A percentile compares a stretch with the other conserved stretches of the same genome.
Conservation (phyloP, 2,113 vertebrate species). For the Chlamydotis undulata region DNA sequence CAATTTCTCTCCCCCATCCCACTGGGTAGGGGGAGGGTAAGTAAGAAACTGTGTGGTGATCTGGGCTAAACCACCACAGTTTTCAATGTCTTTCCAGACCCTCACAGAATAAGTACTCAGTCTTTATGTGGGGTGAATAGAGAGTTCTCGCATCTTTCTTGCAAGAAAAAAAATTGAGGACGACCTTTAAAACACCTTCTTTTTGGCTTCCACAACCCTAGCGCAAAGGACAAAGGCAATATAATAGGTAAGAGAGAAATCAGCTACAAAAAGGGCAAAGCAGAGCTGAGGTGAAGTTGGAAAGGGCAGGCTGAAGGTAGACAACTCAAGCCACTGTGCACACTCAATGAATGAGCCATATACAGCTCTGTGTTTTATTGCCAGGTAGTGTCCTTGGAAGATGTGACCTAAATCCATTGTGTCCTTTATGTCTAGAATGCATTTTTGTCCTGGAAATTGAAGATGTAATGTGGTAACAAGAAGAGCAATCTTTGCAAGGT, state of each 20-base stretch:
- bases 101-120: not conserved
- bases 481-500: not conserved
- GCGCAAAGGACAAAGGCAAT: not conserved
- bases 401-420: not conserved
- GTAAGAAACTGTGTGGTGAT: no score
- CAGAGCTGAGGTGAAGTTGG: not conserved
- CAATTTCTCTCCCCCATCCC: no score
- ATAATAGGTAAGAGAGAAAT: not conserved
- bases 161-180: not conserved
- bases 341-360: rapidly evolving
- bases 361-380: not conserved
- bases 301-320: not conserved
- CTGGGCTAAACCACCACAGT: no score
- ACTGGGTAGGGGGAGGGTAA: no score
- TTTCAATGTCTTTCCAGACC: not conserved
- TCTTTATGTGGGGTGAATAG: rapidly evolving
- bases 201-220: not conserved
- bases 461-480: not conserved
- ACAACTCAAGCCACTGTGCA: not conserved
- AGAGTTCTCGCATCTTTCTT: not conserved
- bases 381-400: not conserved
- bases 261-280: not conserved
- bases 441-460: not conserved
- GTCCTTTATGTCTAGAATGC: not conserved
- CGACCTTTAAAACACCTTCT: not conserved